Evolutionary conservation across 2,797 vertebrate species (phyloP).

Genomic region (Acrocephalus scirpaceus): DNA sequence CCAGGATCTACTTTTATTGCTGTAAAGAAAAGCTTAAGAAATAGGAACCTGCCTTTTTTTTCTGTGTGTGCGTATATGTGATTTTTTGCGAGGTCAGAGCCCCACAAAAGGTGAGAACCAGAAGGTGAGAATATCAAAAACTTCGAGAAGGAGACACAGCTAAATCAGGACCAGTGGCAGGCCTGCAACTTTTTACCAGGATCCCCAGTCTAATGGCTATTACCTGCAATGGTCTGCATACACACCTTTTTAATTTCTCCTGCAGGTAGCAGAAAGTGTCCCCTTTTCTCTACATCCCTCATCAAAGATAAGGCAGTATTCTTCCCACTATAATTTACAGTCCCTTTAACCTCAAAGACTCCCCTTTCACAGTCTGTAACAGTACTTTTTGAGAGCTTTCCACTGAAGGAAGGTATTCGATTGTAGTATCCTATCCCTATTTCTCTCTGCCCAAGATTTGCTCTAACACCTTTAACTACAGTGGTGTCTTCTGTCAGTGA

Average conservation of each 20-base stretch:
- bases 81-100: background rate
- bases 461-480: background rate
- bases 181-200: background rate
- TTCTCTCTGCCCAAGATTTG: background rate
- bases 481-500: background rate
- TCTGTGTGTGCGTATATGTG: rapidly evolving
- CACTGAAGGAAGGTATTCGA: background rate
- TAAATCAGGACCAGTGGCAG: background rate
- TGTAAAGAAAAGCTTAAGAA: background rate
- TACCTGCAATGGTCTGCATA: background rate
- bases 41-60: background rate
- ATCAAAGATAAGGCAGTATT: background rate
- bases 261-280: background rate
- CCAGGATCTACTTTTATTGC: background rate
- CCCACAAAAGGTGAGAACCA: background rate
- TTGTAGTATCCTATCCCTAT: background rate
- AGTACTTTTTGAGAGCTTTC: background rate
- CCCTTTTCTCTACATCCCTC: background rate
- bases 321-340: background rate
- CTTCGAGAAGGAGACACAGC: background rate
- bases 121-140: background rate
- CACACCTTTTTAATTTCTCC: background rate
- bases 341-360: background rate
- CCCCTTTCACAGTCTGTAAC: background rate
- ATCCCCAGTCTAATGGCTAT: background rate